Evolutionary conservation across 1,140 invertebrate species (phyloP), one percentile per base, ranked within the genome.

Genomic region (Medauroidea extradentata): DNA sequence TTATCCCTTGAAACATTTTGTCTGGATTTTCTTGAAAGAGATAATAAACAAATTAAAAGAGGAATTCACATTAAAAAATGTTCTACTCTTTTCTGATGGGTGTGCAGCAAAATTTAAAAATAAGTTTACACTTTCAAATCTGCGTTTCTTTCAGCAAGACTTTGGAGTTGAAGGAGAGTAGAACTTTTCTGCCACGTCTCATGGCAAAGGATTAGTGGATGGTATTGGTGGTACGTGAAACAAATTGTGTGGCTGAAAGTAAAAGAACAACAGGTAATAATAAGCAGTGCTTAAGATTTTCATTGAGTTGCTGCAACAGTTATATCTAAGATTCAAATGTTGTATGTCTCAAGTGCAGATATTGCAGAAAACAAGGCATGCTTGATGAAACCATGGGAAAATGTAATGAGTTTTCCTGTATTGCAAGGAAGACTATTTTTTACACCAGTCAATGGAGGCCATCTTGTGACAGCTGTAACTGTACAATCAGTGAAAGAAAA

Each of bases 71-170:
- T 19, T 46, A 5, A 23, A 46, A 46, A 23, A 46, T 19, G 14
- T 46, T 46, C 4, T 19, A 19, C 18, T 46, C 18, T 46, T 46
- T 46, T 19, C 43, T 23, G 43, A 46, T 23, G 23, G 23, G 18
- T 46, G 43, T n/a, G 43, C 43, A 46, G 43, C 43, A 46, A 4
- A 46, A 46, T 46, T 46, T 23, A 46, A 46, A 46, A 46, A 23
- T 23, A 46, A 23, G 43, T 46, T 19, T 23, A 23, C 23, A 14
- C 18, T 46, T 19, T 46, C 43, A 18, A 46, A 46, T 46, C 43
- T 46, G 23, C 14, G 43, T 18, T 46, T 46, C 23, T 46, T 46
- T 19, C 4, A 46, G 23, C 4, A 46, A 19, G 43, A 46, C 23
- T 46, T 46, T 18, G 23, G 23, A 19, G 23, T 46, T 18, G 23